Conservation (phyloP, 2,797 vertebrate species). For the Toxotes lorentzi region DNA sequence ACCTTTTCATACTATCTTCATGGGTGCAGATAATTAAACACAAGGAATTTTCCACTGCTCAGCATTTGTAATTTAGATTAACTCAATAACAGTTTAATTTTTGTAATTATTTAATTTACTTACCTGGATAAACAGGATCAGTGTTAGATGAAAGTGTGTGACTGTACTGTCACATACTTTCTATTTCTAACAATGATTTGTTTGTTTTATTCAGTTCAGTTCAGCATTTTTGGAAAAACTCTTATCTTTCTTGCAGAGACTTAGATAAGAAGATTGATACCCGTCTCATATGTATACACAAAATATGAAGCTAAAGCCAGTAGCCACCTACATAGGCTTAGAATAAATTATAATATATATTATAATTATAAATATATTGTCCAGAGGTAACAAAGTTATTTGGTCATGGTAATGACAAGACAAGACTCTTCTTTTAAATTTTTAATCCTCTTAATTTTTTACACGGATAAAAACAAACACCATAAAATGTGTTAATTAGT, state of each 20-base stretch:
- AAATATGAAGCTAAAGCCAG: not conserved
- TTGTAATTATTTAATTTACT: not conserved
- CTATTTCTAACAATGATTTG: not conserved
- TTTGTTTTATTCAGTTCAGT: not conserved
- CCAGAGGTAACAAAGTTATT: not conserved
- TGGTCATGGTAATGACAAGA: not conserved
- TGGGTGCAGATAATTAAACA: constrained; percentile 66
- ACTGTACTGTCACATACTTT: not conserved
- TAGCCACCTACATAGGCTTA: not conserved
- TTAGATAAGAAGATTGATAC: not conserved
- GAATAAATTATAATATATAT: no score
- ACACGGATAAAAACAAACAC: not conserved
- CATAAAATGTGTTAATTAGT: not conserved
- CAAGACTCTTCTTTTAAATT: not conserved
- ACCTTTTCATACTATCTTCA: constrained; percentile 63
- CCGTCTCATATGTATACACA: not conserved
- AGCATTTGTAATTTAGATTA: not conserved
- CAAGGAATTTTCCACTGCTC: constrained; percentile 17
- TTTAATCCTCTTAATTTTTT: not conserved
- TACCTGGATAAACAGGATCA: not conserved
- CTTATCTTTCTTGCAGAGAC: not conserved
- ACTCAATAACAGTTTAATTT: not conserved
- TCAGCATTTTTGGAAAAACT: not conserved
- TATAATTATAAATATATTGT: no score
- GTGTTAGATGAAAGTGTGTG: not conserved